Evolutionary conservation across 2,888 invertebrate species (phyloP).

Genomic region (Scrobipalpa costella): DNA sequence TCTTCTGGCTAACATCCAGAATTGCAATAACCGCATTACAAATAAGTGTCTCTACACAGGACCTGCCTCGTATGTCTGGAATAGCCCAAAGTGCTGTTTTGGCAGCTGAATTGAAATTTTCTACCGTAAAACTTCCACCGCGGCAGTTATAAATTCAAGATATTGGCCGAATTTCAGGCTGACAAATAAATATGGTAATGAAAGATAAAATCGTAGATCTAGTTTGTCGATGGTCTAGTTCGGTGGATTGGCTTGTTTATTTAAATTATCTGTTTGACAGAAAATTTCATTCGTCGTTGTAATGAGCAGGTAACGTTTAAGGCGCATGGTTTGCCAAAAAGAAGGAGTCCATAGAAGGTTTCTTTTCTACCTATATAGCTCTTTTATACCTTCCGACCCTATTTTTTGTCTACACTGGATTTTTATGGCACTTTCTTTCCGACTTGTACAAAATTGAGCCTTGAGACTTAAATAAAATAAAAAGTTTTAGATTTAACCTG

Average conservation of each 20-base stretch:
- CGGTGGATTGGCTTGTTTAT: neutral
- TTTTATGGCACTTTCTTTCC: too few relatives aligned
- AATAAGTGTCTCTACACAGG: constrained; percentile 54
- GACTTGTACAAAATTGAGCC: too few relatives aligned
- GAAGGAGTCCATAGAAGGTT: too few relatives aligned
- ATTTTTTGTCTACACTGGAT: too few relatives aligned
- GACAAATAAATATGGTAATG: constrained; percentile 20
- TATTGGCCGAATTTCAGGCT: constrained; percentile 20
- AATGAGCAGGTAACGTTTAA: too few relatives aligned
- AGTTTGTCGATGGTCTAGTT: neutral
- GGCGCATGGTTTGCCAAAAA: too few relatives aligned
- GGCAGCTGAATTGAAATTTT: constrained; percentile 28
- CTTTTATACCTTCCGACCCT: too few relatives aligned
- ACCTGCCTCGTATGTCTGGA: constrained; percentile 46
- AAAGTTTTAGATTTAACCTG: too few relatives aligned
- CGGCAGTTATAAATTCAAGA: constrained; percentile 19
- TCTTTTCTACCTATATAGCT: too few relatives aligned
- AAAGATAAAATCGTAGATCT: constrained; percentile 10
- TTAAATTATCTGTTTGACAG: too few relatives aligned
- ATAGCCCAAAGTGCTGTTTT: constrained; percentile 41
- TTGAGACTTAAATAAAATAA: too few relatives aligned
- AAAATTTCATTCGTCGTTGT: neutral
- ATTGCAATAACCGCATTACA: constrained; percentile 62
- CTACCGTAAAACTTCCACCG: constrained; percentile 17
- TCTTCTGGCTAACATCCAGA: constrained; percentile 56